A percentile compares a stretch with the other conserved stretches of the same genome.
These are phyloP conservation scores for Chaetodon trifasciatus DNA, from an alignment of 2,797 vertebrate genomes.

Conservation along the genomic window DNA sequence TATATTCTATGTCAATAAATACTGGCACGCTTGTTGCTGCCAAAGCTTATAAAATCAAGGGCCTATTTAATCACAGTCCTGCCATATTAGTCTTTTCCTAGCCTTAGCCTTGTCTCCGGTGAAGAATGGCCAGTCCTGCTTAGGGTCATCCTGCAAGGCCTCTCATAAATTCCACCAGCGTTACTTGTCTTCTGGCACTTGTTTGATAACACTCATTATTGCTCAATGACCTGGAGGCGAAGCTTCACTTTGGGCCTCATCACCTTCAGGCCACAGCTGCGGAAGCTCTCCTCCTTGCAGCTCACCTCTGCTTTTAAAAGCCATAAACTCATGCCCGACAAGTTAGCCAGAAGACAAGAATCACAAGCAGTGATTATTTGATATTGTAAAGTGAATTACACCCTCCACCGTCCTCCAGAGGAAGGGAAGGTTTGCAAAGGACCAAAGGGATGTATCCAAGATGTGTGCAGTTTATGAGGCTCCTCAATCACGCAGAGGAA, in stretches of 20 bases:
- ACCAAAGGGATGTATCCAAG: constrained; percentile 63
- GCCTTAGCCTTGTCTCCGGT: constrained; percentile 72
- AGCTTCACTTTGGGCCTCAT: constrained; percentile 72
- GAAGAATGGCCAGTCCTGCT: constrained; percentile 72
- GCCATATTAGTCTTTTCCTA: constrained; percentile 73
- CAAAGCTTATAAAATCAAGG: constrained; percentile 65
- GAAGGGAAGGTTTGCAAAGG: constrained; percentile 38
- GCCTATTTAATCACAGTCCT: constrained; percentile 72
- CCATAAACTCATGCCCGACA: constrained; percentile 70
- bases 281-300: constrained; percentile 44
- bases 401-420: constrained; percentile 53
- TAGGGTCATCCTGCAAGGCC: constrained; percentile 80
- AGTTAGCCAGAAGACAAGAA: constrained; percentile 77
- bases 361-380: constrained; percentile 74
- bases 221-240: constrained; percentile 77
- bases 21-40: constrained; percentile 56
- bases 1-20: constrained; percentile 60
- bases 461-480: constrained; percentile 76
- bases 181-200: constrained; percentile 77
- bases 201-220: constrained; percentile 83
- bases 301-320: constrained; percentile 74
- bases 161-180: constrained; percentile 76
- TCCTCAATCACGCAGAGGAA: constrained; percentile 74
- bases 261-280: constrained; percentile 61
- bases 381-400: constrained; percentile 82